Percentiles rank a stretch among this genome's conserved stretches.
phyloP scores from a whole-genome alignment of 1,140 invertebrate genomes.

The Frieseomelitta varia region DNA sequence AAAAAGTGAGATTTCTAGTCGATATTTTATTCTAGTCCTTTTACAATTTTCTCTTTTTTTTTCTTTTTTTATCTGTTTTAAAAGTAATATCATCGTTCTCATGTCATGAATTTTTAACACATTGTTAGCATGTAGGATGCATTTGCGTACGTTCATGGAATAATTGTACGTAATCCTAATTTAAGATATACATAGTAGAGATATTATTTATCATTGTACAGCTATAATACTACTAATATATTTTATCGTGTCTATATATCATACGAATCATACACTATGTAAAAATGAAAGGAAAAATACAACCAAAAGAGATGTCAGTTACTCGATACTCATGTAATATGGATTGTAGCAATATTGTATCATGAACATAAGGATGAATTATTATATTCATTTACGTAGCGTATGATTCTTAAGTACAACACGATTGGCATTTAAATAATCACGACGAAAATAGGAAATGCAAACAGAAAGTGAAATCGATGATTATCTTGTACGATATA shows the following conservation, averaged over 20 bases:
- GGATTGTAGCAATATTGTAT: constrained; percentile 34
- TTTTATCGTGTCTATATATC: constrained; percentile 27
- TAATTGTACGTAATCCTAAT: constrained; percentile 51
- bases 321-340: neutral
- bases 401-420: constrained; percentile 3
- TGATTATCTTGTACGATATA: constrained; percentile 27
- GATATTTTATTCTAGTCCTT: constrained; percentile 75
- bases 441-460: constrained; percentile 4
- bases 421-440: constrained; percentile 13
- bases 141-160: constrained; percentile 54
- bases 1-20: constrained; percentile 74
- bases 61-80: constrained; percentile 61
- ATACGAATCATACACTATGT: constrained; percentile 32
- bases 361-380: constrained; percentile 39
- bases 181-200: constrained; percentile 42
- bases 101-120: constrained; percentile 1
- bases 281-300: neutral
- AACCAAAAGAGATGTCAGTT: constrained; percentile 17
- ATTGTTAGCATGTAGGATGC: constrained; percentile 54
- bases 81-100: constrained; percentile 16
- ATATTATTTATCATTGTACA: constrained; percentile 49
- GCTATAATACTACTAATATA: constrained; percentile 38
- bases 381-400: constrained; percentile 41
- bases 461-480: constrained; percentile 27
- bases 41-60: constrained; percentile 21